A percentile compares a stretch with the other conserved stretches of the same genome.
Conservation (phyloP, 2,797 vertebrate genomes). For the Phataginus tetradactyla region DNA sequence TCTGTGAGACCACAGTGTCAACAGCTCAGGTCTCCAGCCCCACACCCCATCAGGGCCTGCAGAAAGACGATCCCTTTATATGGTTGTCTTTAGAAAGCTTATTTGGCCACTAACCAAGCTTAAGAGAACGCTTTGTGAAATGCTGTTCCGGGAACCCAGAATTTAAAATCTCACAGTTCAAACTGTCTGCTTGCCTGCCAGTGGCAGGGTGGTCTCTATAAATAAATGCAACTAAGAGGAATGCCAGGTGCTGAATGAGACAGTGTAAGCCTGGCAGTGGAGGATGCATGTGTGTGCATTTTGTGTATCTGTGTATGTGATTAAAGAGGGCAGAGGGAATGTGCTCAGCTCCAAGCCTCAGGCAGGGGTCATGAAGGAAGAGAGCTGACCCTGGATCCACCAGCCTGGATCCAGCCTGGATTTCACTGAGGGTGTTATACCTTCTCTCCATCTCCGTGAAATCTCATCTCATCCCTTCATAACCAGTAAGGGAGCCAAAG, state of each 20-base stretch:
- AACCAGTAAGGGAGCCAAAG: neutral
- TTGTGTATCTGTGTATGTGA: neutral
- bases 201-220: no score
- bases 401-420: no score
- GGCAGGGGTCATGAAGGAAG: neutral
- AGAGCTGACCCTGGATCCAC: neutral
- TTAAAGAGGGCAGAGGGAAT: neutral
- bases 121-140: neutral
- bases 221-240: neutral
- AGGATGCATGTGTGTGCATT: neutral
- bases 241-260: neutral
- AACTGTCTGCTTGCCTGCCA: neutral
- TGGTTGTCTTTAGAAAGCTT: neutral
- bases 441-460: neutral
- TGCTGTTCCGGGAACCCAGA: neutral
- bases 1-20: neutral
- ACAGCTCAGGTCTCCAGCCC: neutral
- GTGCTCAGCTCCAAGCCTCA: neutral
- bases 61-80: neutral
- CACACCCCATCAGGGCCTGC: neutral
- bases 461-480: neutral
- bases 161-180: neutral
- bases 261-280: neutral
- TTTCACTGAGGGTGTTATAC: neutral
- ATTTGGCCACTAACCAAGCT: neutral